phyloP scores from a whole-genome alignment of 2,888 invertebrate genomes.

The Thereva unica region DNA sequence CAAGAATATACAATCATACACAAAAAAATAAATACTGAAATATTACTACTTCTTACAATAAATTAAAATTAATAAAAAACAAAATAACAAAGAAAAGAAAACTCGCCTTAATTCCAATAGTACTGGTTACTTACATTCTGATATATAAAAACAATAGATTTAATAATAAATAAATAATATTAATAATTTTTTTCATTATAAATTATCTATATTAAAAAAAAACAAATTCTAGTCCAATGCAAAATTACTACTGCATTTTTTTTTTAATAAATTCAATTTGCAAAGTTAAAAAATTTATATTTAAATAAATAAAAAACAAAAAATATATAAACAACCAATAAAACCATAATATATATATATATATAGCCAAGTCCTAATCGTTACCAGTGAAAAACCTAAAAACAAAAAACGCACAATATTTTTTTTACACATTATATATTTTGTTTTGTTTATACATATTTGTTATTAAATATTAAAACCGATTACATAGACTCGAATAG shows the following conservation, averaged over 20 bases:
- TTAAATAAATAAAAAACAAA: too few relatives aligned
- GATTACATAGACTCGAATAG: slow-evolving; percentile 20
- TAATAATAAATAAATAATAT: background rate
- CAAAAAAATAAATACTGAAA: slow-evolving; percentile 11
- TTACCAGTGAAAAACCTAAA: slow-evolving; percentile 2
- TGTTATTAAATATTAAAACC: too few relatives aligned
- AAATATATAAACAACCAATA: background rate
- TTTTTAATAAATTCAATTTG: slow-evolving; percentile 30
- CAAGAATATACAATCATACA: slow-evolving; percentile 9
- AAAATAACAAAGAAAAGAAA: slow-evolving; percentile 28
- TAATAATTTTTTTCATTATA: slow-evolving; percentile 13
- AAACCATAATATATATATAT: slow-evolving; percentile 7
- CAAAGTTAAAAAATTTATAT: slow-evolving; percentile 13
- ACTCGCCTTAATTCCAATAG: slow-evolving; percentile 33
- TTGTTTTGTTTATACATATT: too few relatives aligned
- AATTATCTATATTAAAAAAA: slow-evolving; percentile 20
- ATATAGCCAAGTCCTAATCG: background rate
- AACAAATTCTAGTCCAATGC: slow-evolving; percentile 36
- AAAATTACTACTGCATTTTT: slow-evolving; percentile 28
- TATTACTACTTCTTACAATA: slow-evolving; percentile 6
- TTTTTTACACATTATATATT: too few relatives aligned
- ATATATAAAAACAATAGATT: slow-evolving; percentile 25
- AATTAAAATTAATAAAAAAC: slow-evolving; percentile 3
- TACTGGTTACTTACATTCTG: slow-evolving; percentile 32
- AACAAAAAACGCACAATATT: too few relatives aligned